phyloP scores from a whole-genome alignment of 2,888 invertebrate genomes.

The Bhutanitis thaidina region DNA sequence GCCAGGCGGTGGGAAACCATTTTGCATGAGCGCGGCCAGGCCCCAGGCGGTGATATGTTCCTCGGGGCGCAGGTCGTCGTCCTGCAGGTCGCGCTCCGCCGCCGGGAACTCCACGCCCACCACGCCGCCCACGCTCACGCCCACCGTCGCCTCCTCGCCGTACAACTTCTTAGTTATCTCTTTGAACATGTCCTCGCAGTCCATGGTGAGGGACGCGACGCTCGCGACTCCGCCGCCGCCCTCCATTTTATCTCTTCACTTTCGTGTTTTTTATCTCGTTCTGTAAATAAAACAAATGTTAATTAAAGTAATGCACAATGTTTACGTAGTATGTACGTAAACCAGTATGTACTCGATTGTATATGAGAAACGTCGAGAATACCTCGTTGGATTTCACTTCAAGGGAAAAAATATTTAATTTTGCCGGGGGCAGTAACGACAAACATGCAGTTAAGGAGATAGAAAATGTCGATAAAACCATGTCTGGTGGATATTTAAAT shows the following conservation, averaged over 20 bases:
- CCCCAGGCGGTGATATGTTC: constrained; percentile 88
- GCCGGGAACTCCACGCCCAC: constrained; percentile 65
- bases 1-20: constrained; percentile 84
- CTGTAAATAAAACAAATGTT: background rate
- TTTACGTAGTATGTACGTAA: background rate
- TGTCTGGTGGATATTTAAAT: background rate
- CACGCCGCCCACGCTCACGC: constrained; percentile 75
- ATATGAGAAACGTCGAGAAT: constrained; percentile 2
- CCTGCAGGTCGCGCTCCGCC: constrained; percentile 71
- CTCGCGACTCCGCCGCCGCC: constrained; percentile 60
- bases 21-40: constrained; percentile 87
- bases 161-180: constrained; percentile 95
- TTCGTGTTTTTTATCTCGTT: constrained; percentile 41
- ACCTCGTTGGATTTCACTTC: constrained; percentile 17
- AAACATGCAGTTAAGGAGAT: background rate
- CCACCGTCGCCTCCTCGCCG: constrained; percentile 85
- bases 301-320: background rate
- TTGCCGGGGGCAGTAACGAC: background rate
- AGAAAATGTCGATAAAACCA: background rate
- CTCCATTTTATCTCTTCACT: constrained; percentile 63
- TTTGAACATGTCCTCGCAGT: constrained; percentile 93
- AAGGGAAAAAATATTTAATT: constrained; percentile 2
- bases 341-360: too few species aligned
- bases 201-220: constrained; percentile 80
- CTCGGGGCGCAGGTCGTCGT: constrained; percentile 82